These are phyloP conservation scores for Apostichopus californicus DNA, from an alignment of 35 echinoderm and acorn worm species.

Conservation along the genomic window DNA sequence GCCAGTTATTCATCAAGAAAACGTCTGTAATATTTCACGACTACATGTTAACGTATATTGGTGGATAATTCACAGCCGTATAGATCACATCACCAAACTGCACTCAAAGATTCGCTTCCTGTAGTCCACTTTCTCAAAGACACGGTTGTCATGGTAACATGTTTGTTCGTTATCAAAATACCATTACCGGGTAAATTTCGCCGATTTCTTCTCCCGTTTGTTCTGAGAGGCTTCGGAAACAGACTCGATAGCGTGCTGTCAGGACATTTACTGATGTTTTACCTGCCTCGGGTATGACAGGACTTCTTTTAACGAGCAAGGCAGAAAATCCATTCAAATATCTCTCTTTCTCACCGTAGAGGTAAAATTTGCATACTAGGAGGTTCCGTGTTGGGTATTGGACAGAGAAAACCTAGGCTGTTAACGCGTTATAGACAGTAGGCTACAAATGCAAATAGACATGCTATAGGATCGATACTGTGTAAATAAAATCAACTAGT, in stretches of 20 bases:
- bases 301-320: neutral
- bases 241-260: neutral
- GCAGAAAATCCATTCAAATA: neutral
- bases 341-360: neutral
- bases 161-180: constrained; percentile 44
- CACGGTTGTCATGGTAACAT: constrained; percentile 17
- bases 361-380: neutral
- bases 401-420: too few relatives aligned
- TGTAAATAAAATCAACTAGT: too few relatives aligned
- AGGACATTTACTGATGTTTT: neutral
- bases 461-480: too few relatives aligned
- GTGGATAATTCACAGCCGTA: neutral
- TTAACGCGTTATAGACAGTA: too few relatives aligned
- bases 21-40: neutral
- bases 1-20: neutral
- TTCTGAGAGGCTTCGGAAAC: neutral
- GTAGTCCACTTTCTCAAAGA: neutral
- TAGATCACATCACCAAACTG: neutral
- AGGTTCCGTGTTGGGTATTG: neutral
- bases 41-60: neutral
- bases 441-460: too few relatives aligned
- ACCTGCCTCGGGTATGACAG: neutral
- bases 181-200: constrained; percentile 20
- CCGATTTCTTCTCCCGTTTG: neutral
- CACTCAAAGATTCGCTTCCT: neutral